Evolutionary conservation across 1,140 invertebrate species (phyloP).

Genomic region (Euwallacea similis): DNA sequence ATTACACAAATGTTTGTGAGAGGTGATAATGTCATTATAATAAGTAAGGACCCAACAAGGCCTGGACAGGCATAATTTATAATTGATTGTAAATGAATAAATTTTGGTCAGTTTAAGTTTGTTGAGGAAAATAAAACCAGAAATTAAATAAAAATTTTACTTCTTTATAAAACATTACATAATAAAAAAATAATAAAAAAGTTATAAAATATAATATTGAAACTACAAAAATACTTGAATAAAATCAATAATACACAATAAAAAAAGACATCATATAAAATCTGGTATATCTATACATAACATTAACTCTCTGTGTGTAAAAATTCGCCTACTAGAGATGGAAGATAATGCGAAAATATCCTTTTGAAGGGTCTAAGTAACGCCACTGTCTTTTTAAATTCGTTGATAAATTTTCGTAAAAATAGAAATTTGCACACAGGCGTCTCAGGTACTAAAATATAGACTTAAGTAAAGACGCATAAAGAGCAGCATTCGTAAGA

Average conservation of each 20-base stretch:
- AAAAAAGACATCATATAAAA: constrained; percentile 49
- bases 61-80: too few species aligned
- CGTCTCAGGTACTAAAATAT: too few species aligned
- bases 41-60: too few species aligned
- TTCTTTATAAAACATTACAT: constrained; percentile 35
- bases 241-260: constrained; percentile 51
- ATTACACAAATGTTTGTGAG: too few species aligned
- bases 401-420: too few species aligned
- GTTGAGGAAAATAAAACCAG: neutral
- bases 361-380: neutral
- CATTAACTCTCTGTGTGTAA: constrained; percentile 45
- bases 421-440: too few species aligned
- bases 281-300: constrained; percentile 54
- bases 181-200: constrained; percentile 45
- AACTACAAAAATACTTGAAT: constrained; percentile 52
- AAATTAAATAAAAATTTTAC: constrained; percentile 35
- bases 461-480: too few species aligned
- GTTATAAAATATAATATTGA: constrained; percentile 53
- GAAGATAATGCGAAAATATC: neutral
- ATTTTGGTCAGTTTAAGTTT: too few species aligned
- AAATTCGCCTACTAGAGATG: constrained; percentile 48
- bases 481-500: too few species aligned
- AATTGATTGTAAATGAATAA: too few species aligned
- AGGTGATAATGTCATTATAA: too few species aligned
- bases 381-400: too few species aligned